Evolutionary conservation across 2,888 invertebrate genomes (phyloP).

Genomic region (Neoscelio sp.): DNA sequence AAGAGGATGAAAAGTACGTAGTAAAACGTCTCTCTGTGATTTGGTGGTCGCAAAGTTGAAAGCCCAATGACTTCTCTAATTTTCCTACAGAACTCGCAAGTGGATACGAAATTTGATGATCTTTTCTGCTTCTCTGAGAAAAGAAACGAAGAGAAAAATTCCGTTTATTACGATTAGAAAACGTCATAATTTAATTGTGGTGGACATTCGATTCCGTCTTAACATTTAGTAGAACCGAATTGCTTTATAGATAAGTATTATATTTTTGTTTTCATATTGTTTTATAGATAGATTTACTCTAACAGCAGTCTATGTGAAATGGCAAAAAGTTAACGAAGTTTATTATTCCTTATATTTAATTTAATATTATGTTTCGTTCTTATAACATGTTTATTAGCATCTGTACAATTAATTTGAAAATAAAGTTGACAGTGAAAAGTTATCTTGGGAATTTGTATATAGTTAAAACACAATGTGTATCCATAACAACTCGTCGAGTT

Average conservation of each 20-base stretch:
- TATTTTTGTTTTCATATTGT: too few species aligned
- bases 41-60: constrained; percentile 40
- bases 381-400: too few species aligned
- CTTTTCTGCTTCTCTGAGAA: constrained; percentile 24
- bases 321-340: too few species aligned
- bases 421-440: constrained; percentile 8
- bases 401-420: background rate
- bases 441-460: constrained; percentile 9
- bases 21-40: constrained; percentile 47
- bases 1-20: constrained; percentile 32
- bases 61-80: constrained; percentile 17
- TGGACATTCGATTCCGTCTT: background rate
- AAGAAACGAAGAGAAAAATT: constrained; percentile 33
- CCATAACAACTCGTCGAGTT: constrained; percentile 33
- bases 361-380: too few species aligned
- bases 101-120: constrained; percentile 49
- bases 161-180: constrained; percentile 32
- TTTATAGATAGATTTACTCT: too few species aligned
- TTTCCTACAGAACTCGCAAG: constrained; percentile 25
- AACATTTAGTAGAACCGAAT: background rate
- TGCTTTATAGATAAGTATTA: too few species aligned
- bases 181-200: constrained; percentile 14
- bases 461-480: constrained; percentile 31
- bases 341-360: too few species aligned
- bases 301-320: too few species aligned